Evolutionary conservation across 2,113 vertebrate species (phyloP).

Genomic region (Euleptes europaea): DNA sequence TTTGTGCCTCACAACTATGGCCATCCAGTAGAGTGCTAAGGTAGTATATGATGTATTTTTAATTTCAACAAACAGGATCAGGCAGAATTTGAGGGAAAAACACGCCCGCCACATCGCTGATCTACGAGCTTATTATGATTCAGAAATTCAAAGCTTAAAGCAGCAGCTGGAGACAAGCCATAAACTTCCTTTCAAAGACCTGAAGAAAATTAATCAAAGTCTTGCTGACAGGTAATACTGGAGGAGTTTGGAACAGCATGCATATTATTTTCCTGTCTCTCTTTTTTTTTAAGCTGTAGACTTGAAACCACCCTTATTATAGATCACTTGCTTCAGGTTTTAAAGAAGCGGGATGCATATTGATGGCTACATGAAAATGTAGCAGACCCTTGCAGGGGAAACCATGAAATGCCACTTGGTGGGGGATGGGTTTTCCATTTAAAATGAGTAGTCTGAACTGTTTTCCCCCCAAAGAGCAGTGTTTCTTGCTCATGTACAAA

Average conservation of each 20-base stretch:
- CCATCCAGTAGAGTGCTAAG: not conserved
- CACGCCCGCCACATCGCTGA: slow-evolving; percentile 91
- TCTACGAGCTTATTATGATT: slow-evolving; percentile 92
- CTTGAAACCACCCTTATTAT: not conserved
- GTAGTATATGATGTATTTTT: not conserved
- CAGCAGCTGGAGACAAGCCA: slow-evolving; percentile 84
- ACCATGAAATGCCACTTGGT: not conserved
- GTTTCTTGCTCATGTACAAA: not conserved
- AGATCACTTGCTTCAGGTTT: not conserved
- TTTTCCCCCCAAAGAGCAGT: not conserved
- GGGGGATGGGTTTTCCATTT: not conserved
- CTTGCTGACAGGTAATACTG: slow-evolving; percentile 82
- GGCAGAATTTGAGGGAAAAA: slow-evolving; percentile 93
- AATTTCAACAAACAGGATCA: slow-evolving; percentile 74
- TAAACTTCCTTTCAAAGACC: slow-evolving; percentile 72
- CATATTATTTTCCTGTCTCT: not conserved
- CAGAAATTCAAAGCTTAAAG: slow-evolving; percentile 85
- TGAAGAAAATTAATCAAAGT: slow-evolving; percentile 83
- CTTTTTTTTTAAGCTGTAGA: not conserved
- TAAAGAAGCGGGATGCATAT: not conserved
- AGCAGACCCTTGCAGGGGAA: not conserved
- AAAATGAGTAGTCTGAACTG: not conserved
- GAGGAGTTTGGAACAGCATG: not conserved
- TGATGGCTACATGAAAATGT: not conserved
- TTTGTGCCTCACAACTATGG: not conserved